Conservation (phyloP, 2,888 invertebrate species). For the Automeris io region DNA sequence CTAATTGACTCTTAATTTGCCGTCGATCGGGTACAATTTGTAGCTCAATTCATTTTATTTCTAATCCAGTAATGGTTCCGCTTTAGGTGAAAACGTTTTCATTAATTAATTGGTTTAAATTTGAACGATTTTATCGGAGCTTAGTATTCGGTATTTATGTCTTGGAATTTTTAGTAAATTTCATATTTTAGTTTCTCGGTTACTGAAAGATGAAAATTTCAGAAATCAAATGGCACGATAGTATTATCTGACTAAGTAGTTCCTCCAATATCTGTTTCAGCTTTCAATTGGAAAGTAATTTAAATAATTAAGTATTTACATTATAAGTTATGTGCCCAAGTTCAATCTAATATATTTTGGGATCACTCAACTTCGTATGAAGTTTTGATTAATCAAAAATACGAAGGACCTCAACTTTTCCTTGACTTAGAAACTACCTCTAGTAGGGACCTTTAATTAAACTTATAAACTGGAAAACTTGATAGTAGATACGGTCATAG, state of each 20-base stretch:
- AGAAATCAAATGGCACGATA: too few species aligned
- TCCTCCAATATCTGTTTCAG: too few species aligned
- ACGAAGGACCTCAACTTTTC: not conserved
- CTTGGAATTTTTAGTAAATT: too few species aligned
- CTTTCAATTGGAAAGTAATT: too few species aligned
- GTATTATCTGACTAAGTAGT: too few species aligned
- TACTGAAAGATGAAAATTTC: too few species aligned
- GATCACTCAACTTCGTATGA: not conserved
- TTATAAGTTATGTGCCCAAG: not conserved
- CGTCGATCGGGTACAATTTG: conserved; percentile 32
- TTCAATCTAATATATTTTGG: not conserved
- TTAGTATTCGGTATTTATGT: too few species aligned
- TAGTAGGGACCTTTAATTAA: conserved; percentile 4
- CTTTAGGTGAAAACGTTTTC: conserved; percentile 5
- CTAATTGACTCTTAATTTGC: conserved; percentile 34
- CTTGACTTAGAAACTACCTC: not conserved
- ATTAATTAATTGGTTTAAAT: conserved; percentile 5
- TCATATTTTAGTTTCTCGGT: too few species aligned
- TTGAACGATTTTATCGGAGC: not conserved
- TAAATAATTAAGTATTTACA: not conserved
- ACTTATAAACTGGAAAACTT: conserved; percentile 7
- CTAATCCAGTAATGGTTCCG: conserved; percentile 18
- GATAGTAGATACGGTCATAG: conserved; percentile 8
- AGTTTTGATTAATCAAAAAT: not conserved
- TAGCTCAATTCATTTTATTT: conserved; percentile 31